These are phyloP conservation scores for Drosophila lini DNA, from an alignment of 1,140 invertebrate species.

Conservation along the genomic window DNA sequence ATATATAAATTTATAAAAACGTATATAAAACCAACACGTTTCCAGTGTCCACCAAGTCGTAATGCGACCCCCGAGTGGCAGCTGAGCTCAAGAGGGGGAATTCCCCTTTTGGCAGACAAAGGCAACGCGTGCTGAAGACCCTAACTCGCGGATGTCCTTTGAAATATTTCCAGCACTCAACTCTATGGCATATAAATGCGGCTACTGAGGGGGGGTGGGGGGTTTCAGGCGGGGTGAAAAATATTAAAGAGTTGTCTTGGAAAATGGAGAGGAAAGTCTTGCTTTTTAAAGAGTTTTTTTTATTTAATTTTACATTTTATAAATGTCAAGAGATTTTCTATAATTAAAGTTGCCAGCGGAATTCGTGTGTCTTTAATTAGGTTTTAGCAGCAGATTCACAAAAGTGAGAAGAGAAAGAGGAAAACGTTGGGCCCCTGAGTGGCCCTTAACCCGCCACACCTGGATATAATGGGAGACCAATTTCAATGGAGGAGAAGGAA, in stretches of 20 bases:
- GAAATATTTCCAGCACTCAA: slow-evolving; percentile 10
- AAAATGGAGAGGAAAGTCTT: background rate
- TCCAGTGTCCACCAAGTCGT: slow-evolving; percentile 28
- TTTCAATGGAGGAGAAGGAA: too few relatives aligned
- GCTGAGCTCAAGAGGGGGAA: slow-evolving; percentile 8
- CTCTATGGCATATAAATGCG: slow-evolving; percentile 1
- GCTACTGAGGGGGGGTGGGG: background rate
- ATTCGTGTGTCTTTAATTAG: too few relatives aligned
- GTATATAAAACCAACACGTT: background rate
- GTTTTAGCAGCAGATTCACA: too few relatives aligned
- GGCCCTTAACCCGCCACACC: too few relatives aligned
- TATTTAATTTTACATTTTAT: background rate
- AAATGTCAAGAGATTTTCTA: background rate
- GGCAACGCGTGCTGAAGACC: background rate
- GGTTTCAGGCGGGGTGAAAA: background rate
- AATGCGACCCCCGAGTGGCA: slow-evolving; percentile 64
- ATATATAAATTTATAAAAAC: too few relatives aligned
- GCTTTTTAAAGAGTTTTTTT: background rate
- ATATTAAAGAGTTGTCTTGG: background rate
- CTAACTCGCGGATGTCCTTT: slow-evolving; percentile 4
- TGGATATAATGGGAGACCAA: too few relatives aligned
- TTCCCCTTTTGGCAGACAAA: slow-evolving; percentile 16
- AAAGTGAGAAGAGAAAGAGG: too few relatives aligned
- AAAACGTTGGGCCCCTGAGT: too few relatives aligned
- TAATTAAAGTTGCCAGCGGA: background rate